Conservation (phyloP, 1,140 invertebrate species). For the Hesperophylax magnus region DNA sequence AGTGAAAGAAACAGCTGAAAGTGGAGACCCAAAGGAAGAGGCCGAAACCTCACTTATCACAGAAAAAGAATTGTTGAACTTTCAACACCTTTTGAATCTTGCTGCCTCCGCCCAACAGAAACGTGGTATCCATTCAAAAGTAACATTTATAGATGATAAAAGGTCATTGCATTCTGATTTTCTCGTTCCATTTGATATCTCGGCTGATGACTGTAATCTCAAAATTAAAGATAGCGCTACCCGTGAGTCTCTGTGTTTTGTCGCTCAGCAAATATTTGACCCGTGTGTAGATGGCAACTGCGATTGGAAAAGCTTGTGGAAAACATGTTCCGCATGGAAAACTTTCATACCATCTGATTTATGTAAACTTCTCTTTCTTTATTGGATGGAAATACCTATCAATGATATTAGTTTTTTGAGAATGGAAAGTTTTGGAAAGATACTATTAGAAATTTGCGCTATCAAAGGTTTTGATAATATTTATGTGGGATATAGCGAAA, state of each 20-base stretch:
- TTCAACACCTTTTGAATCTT: conserved; percentile 64
- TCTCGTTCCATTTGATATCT: conserved; percentile 73
- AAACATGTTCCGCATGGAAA: conserved; percentile 69
- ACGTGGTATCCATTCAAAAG: conserved; percentile 57
- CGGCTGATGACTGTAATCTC: conserved; percentile 60
- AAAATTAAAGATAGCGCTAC: conserved; percentile 64
- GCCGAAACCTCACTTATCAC: conserved; percentile 45
- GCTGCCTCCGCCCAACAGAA: conserved; percentile 58
- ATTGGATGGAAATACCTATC: conserved; percentile 74
- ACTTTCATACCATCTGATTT: conserved; percentile 73
- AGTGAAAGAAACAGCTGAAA: neutral
- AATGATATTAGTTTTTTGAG: conserved; percentile 68
- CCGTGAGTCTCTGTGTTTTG: conserved; percentile 64
- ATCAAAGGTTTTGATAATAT: conserved; percentile 63
- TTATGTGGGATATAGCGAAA: conserved; percentile 74
- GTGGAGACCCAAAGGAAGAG: neutral
- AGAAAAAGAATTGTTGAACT: conserved; percentile 62
- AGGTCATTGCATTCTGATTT: conserved; percentile 62
- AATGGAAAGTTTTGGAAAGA: conserved; percentile 69
- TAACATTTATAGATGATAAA: conserved; percentile 60
- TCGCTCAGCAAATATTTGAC: conserved; percentile 75
- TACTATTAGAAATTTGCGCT: conserved; percentile 66
- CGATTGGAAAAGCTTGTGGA: conserved; percentile 67
- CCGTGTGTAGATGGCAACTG: conserved; percentile 72
- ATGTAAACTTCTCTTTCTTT: conserved; percentile 76